Evolutionary conservation across 2,888 invertebrate genomes (phyloP), one percentile per base, ranked within the genome.

Genomic region (Thecocarcelia acutangulata): DNA sequence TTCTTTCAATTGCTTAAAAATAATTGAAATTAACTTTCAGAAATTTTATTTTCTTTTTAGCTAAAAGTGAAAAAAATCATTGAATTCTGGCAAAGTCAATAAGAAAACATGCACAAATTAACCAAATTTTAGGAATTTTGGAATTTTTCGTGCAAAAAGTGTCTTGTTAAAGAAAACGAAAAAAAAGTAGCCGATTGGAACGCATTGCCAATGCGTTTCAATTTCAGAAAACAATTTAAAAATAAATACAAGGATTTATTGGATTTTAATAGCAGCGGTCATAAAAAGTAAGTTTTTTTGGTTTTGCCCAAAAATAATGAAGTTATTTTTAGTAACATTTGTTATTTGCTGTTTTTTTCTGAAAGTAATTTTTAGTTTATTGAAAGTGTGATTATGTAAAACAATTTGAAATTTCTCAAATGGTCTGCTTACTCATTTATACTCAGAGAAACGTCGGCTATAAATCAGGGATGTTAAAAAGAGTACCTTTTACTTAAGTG

Each of bases 171-270:
- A 19, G 40, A 33, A 21, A 28, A 28, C 3, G 33, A 33, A 33
- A 33, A 33, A 33, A 33, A 33, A 24, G 5, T 2, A 24, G 24
- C 33, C 8, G 33, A 24, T 19, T 75, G 83, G 54, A 74, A 80
- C 83, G 84, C 80, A 78, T 83, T 73, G 46, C 69, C 42, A 54
- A 84, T 84, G 84, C 84, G 84, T 80, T 83, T 72, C 75, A 50
- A 52, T 42, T 73, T 21, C 9, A 75, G 59, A 33, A 80, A 83
- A 78, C 77, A 63, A 52, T 61, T 69, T 33, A 84, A 84, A 78
- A 63, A 50, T 56, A 84, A 80, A 80, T 73, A 68, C 69, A 77
- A 64, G 63, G 54, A 80, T 59, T 68, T 46, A 42, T 44, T 52
- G 72, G 72, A 76, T 83, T 83, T 76, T 33, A 40, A 21, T 52